These are phyloP conservation scores for Lasioglossum malachurum DNA, from an alignment of 2,888 invertebrate genomes.

Conservation along the genomic window DNA sequence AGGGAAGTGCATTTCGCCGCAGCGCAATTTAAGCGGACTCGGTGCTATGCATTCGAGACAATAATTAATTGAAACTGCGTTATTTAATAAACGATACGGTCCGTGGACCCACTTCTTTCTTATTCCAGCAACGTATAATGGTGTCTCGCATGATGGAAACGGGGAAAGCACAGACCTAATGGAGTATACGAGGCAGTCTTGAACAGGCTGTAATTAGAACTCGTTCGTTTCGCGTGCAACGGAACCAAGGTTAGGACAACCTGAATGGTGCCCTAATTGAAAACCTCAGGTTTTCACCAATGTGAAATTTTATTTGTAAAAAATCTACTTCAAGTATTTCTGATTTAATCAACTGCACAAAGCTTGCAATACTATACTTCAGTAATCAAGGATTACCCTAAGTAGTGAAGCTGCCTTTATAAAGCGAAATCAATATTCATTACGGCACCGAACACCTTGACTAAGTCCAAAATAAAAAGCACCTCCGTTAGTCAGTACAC, in stretches of 20 bases:
- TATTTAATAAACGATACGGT: conserved; percentile 66
- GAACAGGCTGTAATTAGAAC: conserved; percentile 49
- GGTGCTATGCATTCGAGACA: conserved; percentile 29
- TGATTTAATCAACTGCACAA: too few species aligned
- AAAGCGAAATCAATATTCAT: too few species aligned
- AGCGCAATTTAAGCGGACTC: conserved; percentile 34
- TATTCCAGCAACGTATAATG: conserved; percentile 34
- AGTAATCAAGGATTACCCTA: too few species aligned
- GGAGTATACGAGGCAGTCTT: conserved; percentile 42
- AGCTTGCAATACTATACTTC: too few species aligned
- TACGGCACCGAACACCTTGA: neutral
- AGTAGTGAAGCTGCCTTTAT: too few species aligned
- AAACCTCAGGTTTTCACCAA: too few species aligned
- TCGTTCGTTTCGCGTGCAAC: conserved; percentile 11
- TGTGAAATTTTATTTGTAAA: too few species aligned
- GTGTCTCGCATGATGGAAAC: conserved; percentile 32
- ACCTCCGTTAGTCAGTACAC: neutral
- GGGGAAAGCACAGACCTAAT: conserved; percentile 10
- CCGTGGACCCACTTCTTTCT: conserved; percentile 19
- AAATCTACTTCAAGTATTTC: too few species aligned
- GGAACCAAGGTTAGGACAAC: neutral
- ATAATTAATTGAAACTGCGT: conserved; percentile 64
- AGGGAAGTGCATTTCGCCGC: conserved; percentile 21
- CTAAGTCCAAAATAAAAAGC: neutral
- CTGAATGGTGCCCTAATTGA: neutral